These are phyloP conservation scores for Trachelus stipa DNA, from an alignment of 2,888 invertebrate genomes.

Conservation along the genomic window DNA sequence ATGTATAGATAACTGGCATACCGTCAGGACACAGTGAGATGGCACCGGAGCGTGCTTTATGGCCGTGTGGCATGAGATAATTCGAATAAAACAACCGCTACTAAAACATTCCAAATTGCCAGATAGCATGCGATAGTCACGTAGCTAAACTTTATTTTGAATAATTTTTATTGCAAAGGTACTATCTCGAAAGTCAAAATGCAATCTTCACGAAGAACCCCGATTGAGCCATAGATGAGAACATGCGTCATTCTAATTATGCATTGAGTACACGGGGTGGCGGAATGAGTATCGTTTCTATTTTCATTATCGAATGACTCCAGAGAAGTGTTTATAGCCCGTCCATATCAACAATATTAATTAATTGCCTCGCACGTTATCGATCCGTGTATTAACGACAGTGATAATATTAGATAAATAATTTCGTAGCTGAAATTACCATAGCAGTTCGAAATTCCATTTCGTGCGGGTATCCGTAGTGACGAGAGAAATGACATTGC, in stretches of 20 bases:
- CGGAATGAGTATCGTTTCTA: constrained; percentile 4
- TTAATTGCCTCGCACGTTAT: background rate
- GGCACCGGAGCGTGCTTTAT: background rate
- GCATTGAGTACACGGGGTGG: constrained; percentile 2
- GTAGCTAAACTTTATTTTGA: background rate
- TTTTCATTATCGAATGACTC: background rate
- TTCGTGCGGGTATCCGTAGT: background rate
- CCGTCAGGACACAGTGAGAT: background rate
- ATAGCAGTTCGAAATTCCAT: background rate
- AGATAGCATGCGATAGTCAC: constrained; percentile 18
- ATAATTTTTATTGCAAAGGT: background rate
- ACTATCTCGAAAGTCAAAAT: background rate
- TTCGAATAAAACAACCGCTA: constrained; percentile 14
- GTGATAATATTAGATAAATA: background rate
- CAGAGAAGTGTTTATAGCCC: background rate
- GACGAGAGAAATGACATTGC: background rate
- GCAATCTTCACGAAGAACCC: background rate
- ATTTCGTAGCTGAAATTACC: background rate
- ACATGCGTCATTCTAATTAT: background rate
- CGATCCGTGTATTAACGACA: background rate
- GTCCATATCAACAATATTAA: background rate
- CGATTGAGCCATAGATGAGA: background rate
- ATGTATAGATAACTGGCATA: background rate
- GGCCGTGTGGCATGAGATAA: background rate
- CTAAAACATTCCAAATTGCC: constrained; percentile 22